Evolutionary conservation across 2,797 vertebrate species (phyloP).

Genomic region (Artibeus jamaicensis): DNA sequence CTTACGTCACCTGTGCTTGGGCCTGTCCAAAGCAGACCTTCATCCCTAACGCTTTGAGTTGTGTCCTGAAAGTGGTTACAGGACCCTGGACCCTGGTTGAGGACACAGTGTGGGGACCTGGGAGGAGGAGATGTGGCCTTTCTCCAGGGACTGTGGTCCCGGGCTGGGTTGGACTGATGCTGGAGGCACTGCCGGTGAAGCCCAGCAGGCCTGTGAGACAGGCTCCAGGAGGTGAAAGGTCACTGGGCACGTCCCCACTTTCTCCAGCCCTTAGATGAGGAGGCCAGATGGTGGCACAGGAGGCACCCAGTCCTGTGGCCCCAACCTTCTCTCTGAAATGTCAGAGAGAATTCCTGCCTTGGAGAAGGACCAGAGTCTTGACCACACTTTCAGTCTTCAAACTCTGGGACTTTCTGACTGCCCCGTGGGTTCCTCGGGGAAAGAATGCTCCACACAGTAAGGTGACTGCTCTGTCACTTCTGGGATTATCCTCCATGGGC

Average conservation of each 20-base stretch:
- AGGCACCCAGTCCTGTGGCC: background rate
- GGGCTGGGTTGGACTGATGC: background rate
- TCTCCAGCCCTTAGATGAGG: background rate
- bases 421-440: background rate
- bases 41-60: background rate
- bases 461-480: background rate
- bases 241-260: background rate
- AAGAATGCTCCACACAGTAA: background rate
- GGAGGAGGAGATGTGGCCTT: background rate
- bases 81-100: background rate
- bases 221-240: background rate
- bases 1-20: background rate
- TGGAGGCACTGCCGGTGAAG: background rate
- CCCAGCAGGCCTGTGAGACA: background rate
- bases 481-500: background rate
- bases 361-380: background rate
- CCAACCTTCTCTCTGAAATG: background rate
- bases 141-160: background rate
- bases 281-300: background rate
- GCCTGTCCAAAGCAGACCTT: background rate
- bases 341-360: background rate
- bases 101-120: background rate
- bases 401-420: background rate
- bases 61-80: background rate
- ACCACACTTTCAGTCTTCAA: background rate